Base-by-base conservation (phyloP, 1,140 invertebrate species). In the Leptinotarsa undecemlineata region DNA sequence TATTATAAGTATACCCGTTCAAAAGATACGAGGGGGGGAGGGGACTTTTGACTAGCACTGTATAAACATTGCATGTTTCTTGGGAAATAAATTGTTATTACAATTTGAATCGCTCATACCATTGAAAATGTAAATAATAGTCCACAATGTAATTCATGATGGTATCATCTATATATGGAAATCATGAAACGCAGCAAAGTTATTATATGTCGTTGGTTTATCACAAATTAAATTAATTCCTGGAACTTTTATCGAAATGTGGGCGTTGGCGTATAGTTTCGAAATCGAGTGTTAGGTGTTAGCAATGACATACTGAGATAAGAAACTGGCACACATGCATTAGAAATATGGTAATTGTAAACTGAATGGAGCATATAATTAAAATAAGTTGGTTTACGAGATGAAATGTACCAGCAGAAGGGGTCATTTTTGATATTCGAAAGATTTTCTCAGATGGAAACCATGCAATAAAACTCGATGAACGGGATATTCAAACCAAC, bases 231-330 rank as follows among this genome's bases (percentile, higher is more conserved):
- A 42, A 57, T 19, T 19, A 15, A 15, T 57, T 57, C n/a, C 14
- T 57, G 51, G 51, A 19, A 15, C 4, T 57, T 57, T n/a, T n/a
- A 57, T 57, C 51, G 1, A 57, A 57, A 57, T 57, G 51, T 57
- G 51, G 51, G 51, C 51, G 51, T 57, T n/a, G n/a, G 1, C n/a
- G 51, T 15, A 57, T 15, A 17, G n/a, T 57, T 57, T 57, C 51
- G 15, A 57, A 57, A 57, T 15, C 51, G 51, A 57, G 51, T 57
- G 14, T 57, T 57, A 57, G 13, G 51, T 57, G 51, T 57, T 57
- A 57, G 51, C 51, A 57, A 57, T 57, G 51, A n/a, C 51, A 57
- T 57, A 57, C 51, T 57, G 51, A 57, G 51, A 57, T 57, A 57
- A 57, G 51, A 57, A 57, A 57, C 51, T 57, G 17, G 51, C 4